These are phyloP conservation scores for Drepana falcataria DNA, from an alignment of 2,888 invertebrate species.

Conservation along the genomic window DNA sequence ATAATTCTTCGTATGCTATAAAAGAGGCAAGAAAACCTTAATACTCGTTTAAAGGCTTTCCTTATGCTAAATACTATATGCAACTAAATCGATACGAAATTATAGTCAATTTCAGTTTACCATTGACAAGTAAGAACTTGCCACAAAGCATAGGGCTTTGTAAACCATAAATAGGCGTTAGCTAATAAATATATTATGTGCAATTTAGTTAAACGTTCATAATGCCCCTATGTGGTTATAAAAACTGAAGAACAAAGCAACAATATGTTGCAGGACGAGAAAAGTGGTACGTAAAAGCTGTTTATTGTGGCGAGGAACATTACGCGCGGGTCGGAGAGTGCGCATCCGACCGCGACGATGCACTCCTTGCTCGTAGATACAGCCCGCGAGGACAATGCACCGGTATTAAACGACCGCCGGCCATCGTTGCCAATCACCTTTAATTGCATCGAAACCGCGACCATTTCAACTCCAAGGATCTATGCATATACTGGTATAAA, in stretches of 20 bases:
- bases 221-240: constrained; percentile 8
- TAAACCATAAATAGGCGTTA: not conserved
- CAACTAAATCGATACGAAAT: too few species aligned
- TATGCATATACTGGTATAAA: too few species aligned
- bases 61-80: too few species aligned
- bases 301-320: constrained; percentile 28
- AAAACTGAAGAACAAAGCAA: constrained; percentile 15
- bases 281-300: constrained; percentile 27
- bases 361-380: constrained; percentile 44
- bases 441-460: constrained; percentile 10
- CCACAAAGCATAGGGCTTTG: too few species aligned
- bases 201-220: constrained; percentile 11
- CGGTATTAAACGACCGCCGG: constrained; percentile 21
- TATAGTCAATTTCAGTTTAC: too few species aligned
- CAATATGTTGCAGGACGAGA: constrained; percentile 19
- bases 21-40: too few species aligned
- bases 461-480: not conserved
- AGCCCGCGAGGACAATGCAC: constrained; percentile 51
- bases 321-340: constrained; percentile 47
- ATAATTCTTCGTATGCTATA: too few species aligned
- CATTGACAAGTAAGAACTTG: too few species aligned
- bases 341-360: constrained; percentile 50
- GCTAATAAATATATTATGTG: constrained; percentile 3
- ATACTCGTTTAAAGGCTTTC: too few species aligned
- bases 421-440: constrained; percentile 18